phyloP scores from a whole-genome alignment of 2,888 invertebrate genomes.

The Lissonota sp. region DNA sequence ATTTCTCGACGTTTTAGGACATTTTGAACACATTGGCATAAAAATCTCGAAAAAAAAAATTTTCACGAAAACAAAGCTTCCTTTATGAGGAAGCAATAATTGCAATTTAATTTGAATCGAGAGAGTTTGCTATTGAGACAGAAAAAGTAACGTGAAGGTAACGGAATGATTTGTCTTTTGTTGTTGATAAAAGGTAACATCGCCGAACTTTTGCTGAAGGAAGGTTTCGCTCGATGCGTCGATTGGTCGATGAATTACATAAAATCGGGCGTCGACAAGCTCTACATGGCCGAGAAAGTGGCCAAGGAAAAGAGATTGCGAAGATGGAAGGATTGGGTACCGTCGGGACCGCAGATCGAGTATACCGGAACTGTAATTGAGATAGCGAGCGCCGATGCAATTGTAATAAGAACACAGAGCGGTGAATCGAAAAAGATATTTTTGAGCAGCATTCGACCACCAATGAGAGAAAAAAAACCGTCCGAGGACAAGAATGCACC shows the following conservation, averaged over 20 bases:
- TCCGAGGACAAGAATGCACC: conserved; percentile 88
- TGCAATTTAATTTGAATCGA: too few species aligned
- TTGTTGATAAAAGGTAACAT: conserved; percentile 88
- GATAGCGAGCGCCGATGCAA: conserved; percentile 96
- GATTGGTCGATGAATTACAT: conserved; percentile 96
- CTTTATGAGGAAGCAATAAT: too few species aligned
- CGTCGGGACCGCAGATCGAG: conserved; percentile 90
- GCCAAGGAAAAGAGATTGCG: conserved; percentile 95
- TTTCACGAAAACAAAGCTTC: too few species aligned
- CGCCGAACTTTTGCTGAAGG: conserved; percentile 94
- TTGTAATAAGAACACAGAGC: conserved; percentile 92
- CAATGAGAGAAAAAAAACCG: conserved; percentile 90
- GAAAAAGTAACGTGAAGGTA: too few species aligned
- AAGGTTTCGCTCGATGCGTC: conserved; percentile 97
- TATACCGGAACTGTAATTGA: conserved; percentile 94
- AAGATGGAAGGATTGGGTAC: conserved; percentile 96
- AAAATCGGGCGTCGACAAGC: conserved; percentile 91
- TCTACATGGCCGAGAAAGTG: conserved; percentile 92
- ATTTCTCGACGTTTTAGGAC: too few species aligned
- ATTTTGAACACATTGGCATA: too few species aligned
- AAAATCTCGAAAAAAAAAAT: too few species aligned
- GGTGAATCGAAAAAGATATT: conserved; percentile 95
- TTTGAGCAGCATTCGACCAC: conserved; percentile 97
- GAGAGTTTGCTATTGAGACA: too few species aligned
- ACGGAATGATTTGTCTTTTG: too few species aligned